Conservation (phyloP, 2,797 vertebrate genomes). For the Spinibarbus caldwelli region DNA sequence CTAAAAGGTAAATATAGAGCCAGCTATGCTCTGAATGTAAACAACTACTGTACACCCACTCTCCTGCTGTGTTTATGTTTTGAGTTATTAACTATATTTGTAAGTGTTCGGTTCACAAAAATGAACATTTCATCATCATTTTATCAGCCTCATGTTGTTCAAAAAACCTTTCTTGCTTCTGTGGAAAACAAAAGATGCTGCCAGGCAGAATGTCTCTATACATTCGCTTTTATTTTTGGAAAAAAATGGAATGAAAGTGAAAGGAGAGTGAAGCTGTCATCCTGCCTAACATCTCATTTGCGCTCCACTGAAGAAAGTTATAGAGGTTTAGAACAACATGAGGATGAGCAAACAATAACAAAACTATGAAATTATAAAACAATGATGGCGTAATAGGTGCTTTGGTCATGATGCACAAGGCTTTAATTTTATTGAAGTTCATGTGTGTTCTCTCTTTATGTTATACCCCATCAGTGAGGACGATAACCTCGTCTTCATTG, state of each 20-base stretch:
- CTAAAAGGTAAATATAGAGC: constrained; percentile 81
- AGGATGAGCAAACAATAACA: background rate
- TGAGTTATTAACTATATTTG: background rate
- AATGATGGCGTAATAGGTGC: background rate
- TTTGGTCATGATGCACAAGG: background rate
- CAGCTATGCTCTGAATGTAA: constrained; percentile 10
- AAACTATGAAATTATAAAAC: background rate
- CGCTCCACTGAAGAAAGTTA: background rate
- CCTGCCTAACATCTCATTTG: background rate
- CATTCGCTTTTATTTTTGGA: background rate
- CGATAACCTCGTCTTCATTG: background rate
- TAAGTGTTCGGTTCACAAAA: background rate
- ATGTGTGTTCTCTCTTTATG: background rate
- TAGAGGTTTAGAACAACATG: background rate
- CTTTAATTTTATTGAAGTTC: background rate
- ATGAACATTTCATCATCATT: background rate
- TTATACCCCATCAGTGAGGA: background rate
- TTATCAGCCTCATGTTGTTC: background rate
- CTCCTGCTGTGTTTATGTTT: background rate
- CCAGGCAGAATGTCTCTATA: background rate
- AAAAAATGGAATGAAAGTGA: background rate
- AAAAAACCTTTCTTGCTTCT: background rate
- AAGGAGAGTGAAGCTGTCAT: background rate
- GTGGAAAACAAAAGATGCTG: background rate
- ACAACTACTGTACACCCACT: background rate